Conservation (phyloP, 2,888 invertebrate genomes). For the Chrysomela aeneicollis region DNA sequence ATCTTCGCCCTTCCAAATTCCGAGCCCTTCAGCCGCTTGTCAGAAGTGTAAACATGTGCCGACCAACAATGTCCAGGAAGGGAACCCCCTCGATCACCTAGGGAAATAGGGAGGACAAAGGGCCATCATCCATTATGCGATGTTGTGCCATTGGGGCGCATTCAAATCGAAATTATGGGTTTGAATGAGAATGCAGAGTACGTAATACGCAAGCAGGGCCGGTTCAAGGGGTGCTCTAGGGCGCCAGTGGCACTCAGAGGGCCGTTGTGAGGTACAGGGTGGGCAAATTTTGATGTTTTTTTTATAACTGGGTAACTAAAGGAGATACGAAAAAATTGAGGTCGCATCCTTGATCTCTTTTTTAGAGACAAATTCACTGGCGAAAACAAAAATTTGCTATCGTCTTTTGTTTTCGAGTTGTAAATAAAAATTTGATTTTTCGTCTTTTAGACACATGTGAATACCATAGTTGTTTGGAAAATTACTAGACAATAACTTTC, state of each 20-base stretch:
- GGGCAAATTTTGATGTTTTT: too few species aligned
- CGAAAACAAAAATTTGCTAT: too few species aligned
- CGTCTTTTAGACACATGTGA: too few species aligned
- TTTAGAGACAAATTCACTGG: too few species aligned
- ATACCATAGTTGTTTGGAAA: too few species aligned
- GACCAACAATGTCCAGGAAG: slow-evolving; percentile 30
- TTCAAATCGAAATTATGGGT: slow-evolving; percentile 41
- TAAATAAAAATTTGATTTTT: too few species aligned
- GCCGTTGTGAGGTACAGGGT: too few species aligned
- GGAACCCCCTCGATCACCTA: slow-evolving; percentile 22
- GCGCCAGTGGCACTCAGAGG: neutral
- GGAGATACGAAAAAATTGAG: too few species aligned
- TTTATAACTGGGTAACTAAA: too few species aligned
- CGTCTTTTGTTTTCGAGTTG: too few species aligned
- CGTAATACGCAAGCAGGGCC: neutral
- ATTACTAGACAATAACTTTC: too few species aligned
- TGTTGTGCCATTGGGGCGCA: slow-evolving; percentile 38
- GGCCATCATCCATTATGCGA: slow-evolving; percentile 31
- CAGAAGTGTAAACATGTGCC: slow-evolving; percentile 39
- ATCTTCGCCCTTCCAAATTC: neutral
- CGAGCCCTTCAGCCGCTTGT: slow-evolving; percentile 23
- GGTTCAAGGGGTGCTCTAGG: neutral
- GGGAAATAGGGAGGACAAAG: slow-evolving; percentile 28
- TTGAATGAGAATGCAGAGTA: slow-evolving; percentile 34
- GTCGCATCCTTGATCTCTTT: too few species aligned